Conservation (phyloP, 92 coral and sea anemone genomes). For the Palythoa grandiflora region DNA sequence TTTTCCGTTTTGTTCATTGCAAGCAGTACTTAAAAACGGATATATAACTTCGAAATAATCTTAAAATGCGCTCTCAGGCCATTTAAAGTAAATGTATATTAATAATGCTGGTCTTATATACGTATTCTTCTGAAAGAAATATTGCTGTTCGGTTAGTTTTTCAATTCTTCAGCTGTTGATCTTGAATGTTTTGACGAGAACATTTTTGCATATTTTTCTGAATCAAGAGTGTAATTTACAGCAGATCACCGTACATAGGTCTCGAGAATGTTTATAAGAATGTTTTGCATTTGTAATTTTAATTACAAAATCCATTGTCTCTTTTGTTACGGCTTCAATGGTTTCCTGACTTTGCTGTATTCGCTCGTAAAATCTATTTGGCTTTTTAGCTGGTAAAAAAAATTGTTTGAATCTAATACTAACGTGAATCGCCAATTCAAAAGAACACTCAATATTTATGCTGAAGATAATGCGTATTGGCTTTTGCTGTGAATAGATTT, state of each 20-base stretch:
- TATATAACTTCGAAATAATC: background rate
- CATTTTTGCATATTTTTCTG: background rate
- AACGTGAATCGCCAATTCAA: slow-evolving; percentile 18
- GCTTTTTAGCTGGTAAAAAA: background rate
- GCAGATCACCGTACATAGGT: background rate
- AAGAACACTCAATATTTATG: slow-evolving; percentile 12
- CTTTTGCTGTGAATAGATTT: slow-evolving; percentile 64
- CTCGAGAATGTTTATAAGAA: background rate
- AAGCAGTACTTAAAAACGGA: background rate
- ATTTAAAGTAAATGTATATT: background rate
- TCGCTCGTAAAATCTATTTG: background rate
- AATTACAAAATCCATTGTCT: slow-evolving; percentile 18
- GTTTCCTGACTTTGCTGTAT: background rate
- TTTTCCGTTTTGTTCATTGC: background rate
- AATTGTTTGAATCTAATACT: background rate
- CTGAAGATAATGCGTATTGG: slow-evolving; percentile 58
- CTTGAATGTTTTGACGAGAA: background rate
- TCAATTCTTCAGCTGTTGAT: background rate
- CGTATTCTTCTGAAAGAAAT: too few species aligned
- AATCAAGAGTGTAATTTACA: background rate
- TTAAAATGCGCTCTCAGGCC: background rate
- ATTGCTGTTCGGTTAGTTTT: background rate
- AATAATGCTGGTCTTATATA: background rate
- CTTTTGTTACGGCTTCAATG: background rate
- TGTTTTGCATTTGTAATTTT: background rate